Evolutionary conservation across 2,888 invertebrate species (phyloP).

Genomic region (Trachelus iudaicus): DNA sequence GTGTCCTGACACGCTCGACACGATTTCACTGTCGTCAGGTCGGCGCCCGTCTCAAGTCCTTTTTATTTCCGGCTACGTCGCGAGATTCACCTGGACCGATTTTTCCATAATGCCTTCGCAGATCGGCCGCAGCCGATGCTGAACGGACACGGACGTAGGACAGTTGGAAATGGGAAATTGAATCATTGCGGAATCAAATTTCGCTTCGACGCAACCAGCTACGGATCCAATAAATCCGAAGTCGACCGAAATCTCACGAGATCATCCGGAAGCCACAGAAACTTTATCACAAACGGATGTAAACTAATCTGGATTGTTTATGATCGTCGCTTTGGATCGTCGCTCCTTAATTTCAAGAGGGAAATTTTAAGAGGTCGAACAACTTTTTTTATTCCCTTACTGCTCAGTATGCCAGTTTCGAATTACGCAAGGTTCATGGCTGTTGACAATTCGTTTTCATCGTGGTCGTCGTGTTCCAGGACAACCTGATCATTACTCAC

Average conservation of each 20-base stretch:
- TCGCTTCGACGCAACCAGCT: background rate
- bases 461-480: background rate
- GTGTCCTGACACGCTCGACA: background rate
- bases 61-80: background rate
- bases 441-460: background rate
- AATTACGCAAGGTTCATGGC: background rate
- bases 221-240: background rate
- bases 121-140: background rate
- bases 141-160: background rate
- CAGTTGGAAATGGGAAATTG: background rate
- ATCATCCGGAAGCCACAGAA: background rate
- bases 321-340: background rate
- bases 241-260: background rate
- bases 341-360: background rate
- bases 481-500: background rate
- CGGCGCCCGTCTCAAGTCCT: constrained; percentile 1
- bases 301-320: background rate
- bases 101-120: background rate
- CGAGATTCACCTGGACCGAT: background rate
- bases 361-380: background rate
- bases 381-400: background rate
- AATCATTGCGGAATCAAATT: background rate
- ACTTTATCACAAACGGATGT: background rate
- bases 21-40: constrained; percentile 3
- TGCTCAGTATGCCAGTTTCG: background rate